These are phyloP conservation scores for Crossocerus cetratus DNA, from an alignment of 2,888 invertebrate species.

Conservation along the genomic window DNA sequence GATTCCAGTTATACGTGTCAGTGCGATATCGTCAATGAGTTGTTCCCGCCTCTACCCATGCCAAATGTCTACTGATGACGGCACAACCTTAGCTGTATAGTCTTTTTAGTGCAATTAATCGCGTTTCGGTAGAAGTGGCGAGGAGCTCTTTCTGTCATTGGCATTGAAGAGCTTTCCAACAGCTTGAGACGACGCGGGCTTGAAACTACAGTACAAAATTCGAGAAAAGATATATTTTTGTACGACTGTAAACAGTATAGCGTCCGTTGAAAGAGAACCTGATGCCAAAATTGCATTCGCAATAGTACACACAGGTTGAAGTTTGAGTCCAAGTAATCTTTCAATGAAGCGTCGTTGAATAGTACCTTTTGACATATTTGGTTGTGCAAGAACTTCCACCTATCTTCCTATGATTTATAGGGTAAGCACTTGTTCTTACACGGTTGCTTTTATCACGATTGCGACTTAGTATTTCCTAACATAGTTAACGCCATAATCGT, in stretches of 20 bases:
- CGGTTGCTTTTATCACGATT: slow-evolving; percentile 54
- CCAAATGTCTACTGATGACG: slow-evolving; percentile 65
- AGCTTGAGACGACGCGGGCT: not conserved
- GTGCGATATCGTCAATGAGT: slow-evolving; percentile 94
- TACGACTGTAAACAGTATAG: too few species aligned
- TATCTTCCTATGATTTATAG: slow-evolving; percentile 73
- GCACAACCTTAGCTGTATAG: slow-evolving; percentile 63
- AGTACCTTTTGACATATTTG: slow-evolving; percentile 57
- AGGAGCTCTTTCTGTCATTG: slow-evolving; percentile 33
- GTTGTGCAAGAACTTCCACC: slow-evolving; percentile 69
- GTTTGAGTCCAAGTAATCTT: too few species aligned
- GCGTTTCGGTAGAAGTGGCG: slow-evolving; percentile 30
- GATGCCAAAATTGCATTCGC: slow-evolving; percentile 16
- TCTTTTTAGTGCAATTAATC: slow-evolving; percentile 37
- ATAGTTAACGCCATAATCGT: slow-evolving; percentile 21
- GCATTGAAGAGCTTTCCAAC: slow-evolving; percentile 10
- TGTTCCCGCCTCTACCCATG: slow-evolving; percentile 85
- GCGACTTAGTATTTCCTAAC: slow-evolving; percentile 36
- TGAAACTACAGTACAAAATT: not conserved
- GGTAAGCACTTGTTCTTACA: slow-evolving; percentile 73
- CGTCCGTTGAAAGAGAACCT: too few species aligned
- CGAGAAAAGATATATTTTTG: not conserved
- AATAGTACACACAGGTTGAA: not conserved
- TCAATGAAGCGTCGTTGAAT: not conserved
- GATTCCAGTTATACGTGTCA: slow-evolving; percentile 95